These are phyloP conservation scores for Diplazon laetatorius DNA, from an alignment of 2,888 invertebrate genomes.

Conservation along the genomic window DNA sequence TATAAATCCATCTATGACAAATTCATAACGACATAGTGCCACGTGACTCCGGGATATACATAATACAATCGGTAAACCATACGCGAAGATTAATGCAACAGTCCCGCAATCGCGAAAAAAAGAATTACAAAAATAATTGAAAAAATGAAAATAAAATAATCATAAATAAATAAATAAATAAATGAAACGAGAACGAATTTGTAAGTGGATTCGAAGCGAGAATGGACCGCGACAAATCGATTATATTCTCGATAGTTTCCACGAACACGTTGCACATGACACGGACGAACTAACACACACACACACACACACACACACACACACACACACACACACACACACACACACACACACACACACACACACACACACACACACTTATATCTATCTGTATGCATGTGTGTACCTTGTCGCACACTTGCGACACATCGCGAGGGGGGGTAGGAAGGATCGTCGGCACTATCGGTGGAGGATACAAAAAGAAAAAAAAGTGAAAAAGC, in stretches of 20 bases:
- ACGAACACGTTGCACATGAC: constrained; percentile 50
- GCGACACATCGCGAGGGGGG: neutral
- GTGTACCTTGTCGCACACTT: constrained; percentile 18
- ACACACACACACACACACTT: neutral
- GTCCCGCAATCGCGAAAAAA: constrained; percentile 30
- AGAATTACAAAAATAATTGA: constrained; percentile 68
- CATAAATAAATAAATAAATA: constrained; percentile 53
- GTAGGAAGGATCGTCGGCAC: constrained; percentile 32
- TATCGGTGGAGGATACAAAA: constrained; percentile 27
- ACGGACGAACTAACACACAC: constrained; percentile 54
- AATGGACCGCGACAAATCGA: constrained; percentile 75
- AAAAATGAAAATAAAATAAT: constrained; percentile 51
- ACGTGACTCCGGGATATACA: constrained; percentile 30
- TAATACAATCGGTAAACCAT: constrained; percentile 25
- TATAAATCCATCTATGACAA: constrained; percentile 15
- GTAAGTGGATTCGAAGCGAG: constrained; percentile 76
- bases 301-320: neutral
- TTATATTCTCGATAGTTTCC: constrained; percentile 73
- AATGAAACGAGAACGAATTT: constrained; percentile 74
- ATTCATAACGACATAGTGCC: constrained; percentile 9
- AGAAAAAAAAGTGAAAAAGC: no score
- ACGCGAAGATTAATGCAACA: neutral
- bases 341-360: neutral
- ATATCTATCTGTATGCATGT: neutral
- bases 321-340: neutral